Base-by-base conservation (phyloP, 2,113 vertebrate species). In the Piprites chloris region DNA sequence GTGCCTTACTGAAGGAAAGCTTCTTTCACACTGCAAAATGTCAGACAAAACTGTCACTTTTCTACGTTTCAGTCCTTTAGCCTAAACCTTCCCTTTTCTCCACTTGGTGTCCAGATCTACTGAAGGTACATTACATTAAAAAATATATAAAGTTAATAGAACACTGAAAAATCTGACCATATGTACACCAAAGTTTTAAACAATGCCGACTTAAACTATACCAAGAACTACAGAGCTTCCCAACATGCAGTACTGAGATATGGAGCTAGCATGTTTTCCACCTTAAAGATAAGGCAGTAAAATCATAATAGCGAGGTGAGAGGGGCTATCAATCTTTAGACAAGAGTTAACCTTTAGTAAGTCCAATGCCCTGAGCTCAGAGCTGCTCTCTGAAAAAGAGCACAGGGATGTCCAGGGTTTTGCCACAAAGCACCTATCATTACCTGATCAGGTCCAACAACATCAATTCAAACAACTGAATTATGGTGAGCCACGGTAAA, bases 41-140 rank as follows among this genome's bases (percentile, higher is more conserved):
- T 75, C 71, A 53, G 37, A 37, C 17, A 37, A 37, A 24, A 59
- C 9, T 53, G 30, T 28, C 61, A 30, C 49, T 94, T 81, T 73
- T 55, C 24, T 24, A 63, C 24, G 6, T 74, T 82, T 78, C 68
- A 85, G 14, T 27, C 14, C 27, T 82, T 78, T 68, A 33, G 47
- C 90, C 52, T 19, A 47, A 58, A 95, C 37, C 15, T 69, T 11
- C 14, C 28, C 24, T 82, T 52, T 61, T 11, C 33, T 41, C 15
- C 9, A 44, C 10, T 23, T 66, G 14, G 20, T 35, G 30, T 65
- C 14, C 44, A 68, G 9, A 8, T n/a, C 39, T 82, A 68, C n/a
- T 65, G 37, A 62, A 86, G 5, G 11, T 11, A 53, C 0, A 0
- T 22, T 9, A 81, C 9, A 49, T 15, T n/a, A 6, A 75, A 66